Percentiles rank a stretch among this genome's conserved stretches.
These are phyloP conservation scores for Chironomus striatipennis DNA, from an alignment of 1,140 invertebrate species.

Conservation along the genomic window DNA sequence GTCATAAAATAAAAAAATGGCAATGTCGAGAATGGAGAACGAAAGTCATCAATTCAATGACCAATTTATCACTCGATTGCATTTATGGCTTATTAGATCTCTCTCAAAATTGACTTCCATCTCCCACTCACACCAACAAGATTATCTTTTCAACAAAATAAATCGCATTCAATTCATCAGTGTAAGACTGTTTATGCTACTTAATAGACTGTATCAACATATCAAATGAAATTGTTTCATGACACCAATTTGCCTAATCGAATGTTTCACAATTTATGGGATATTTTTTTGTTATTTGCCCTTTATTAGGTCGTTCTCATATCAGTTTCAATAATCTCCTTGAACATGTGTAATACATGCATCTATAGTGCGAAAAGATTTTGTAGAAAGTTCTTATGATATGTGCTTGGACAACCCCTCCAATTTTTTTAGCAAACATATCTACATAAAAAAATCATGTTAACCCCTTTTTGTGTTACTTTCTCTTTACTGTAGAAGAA, in stretches of 20 bases:
- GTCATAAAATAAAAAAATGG: too few relatives aligned
- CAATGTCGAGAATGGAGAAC: too few relatives aligned
- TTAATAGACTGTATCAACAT: constrained; percentile 9
- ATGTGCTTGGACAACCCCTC: background rate
- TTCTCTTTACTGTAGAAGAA: background rate
- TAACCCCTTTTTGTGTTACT: background rate
- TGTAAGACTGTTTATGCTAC: background rate
- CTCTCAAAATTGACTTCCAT: background rate
- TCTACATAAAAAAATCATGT: background rate
- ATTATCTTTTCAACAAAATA: background rate
- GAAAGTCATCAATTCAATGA: background rate
- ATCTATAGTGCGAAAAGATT: background rate
- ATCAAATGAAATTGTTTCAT: background rate
- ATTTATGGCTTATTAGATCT: constrained; percentile 3
- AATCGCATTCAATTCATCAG: constrained; percentile 7
- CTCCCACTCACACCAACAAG: background rate
- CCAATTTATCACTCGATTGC: constrained; percentile 1
- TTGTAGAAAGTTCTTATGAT: too few relatives aligned
- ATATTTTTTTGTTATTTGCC: background rate
- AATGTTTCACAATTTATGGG: background rate
- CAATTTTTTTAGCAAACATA: background rate
- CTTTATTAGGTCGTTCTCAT: background rate
- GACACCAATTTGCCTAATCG: constrained; percentile 11
- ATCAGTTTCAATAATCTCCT: background rate
- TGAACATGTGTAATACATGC: background rate